phyloP scores from a whole-genome alignment of 2,888 invertebrate species.

The Watsonalla binaria region DNA sequence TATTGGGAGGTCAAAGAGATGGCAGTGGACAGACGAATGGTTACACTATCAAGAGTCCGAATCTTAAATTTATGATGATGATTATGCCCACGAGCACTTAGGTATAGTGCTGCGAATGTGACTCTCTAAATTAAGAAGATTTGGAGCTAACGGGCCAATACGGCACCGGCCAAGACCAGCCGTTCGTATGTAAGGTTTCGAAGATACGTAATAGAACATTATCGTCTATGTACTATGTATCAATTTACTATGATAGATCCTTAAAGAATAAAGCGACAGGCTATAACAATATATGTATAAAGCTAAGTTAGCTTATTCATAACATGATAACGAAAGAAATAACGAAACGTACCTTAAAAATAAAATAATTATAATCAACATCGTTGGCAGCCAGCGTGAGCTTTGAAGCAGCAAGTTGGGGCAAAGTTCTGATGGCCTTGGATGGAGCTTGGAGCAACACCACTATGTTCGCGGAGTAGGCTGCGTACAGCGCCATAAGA shows the following conservation, averaged over 20 bases:
- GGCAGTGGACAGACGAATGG: too few relatives aligned
- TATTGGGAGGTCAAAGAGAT: too few relatives aligned
- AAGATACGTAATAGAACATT: not conserved
- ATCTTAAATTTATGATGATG: too few relatives aligned
- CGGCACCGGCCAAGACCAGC: not conserved
- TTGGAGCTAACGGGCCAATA: too few relatives aligned
- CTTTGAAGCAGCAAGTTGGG: slow-evolving; percentile 76
- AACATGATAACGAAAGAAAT: not conserved
- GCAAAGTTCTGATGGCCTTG: slow-evolving; percentile 71
- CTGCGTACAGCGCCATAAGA: slow-evolving; percentile 79
- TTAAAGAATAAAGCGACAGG: not conserved
- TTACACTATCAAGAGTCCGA: too few relatives aligned
- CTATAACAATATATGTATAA: too few relatives aligned
- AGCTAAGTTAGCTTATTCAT: not conserved
- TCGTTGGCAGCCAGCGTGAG: slow-evolving; percentile 80
- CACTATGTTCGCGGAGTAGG: slow-evolving; percentile 83
- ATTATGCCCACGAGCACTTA: too few relatives aligned
- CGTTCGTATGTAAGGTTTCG: not conserved
- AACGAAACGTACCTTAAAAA: slow-evolving; percentile 73
- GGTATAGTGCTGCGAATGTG: too few relatives aligned
- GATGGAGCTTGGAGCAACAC: slow-evolving; percentile 82
- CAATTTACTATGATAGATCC: not conserved
- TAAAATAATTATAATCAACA: slow-evolving; percentile 78
- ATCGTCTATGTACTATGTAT: too few relatives aligned
- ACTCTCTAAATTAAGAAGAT: too few relatives aligned